Conservation (phyloP, 2,113 vertebrate species). For the Upupa epops region DNA sequence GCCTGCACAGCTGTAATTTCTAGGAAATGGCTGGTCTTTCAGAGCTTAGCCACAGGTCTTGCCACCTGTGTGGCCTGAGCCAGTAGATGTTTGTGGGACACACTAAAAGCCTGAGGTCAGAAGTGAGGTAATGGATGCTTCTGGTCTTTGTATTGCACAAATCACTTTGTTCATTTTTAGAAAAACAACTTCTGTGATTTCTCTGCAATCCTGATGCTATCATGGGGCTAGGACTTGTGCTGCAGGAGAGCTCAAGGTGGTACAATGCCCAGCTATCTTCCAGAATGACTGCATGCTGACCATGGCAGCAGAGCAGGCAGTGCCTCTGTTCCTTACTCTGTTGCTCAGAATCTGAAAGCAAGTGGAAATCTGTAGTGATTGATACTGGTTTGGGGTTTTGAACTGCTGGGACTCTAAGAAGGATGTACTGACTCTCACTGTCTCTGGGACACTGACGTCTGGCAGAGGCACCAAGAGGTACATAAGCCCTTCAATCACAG, state of each 20-base stretch:
- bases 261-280: not conserved
- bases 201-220: not conserved
- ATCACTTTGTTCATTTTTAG: not conserved
- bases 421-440: not conserved
- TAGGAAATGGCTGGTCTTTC: not conserved
- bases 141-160: not conserved
- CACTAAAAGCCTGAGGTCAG: not conserved
- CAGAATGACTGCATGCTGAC: not conserved
- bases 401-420: not conserved
- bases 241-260: not conserved
- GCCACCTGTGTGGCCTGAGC: not conserved
- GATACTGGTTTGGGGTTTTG: not conserved
- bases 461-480: not conserved
- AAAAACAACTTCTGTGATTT: not conserved
- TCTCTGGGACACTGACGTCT: not conserved
- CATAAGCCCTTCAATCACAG: not conserved
- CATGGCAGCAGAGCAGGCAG: not conserved
- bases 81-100: not conserved
- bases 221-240: not conserved
- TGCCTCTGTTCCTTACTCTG: not conserved
- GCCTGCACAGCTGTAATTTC: not conserved
- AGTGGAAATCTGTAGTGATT: not conserved
- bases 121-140: not conserved
- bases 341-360: not conserved
- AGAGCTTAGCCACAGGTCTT: not conserved